phyloP scores from a whole-genome alignment of 2,113 vertebrate species.

The Amblyornis subalaris region DNA sequence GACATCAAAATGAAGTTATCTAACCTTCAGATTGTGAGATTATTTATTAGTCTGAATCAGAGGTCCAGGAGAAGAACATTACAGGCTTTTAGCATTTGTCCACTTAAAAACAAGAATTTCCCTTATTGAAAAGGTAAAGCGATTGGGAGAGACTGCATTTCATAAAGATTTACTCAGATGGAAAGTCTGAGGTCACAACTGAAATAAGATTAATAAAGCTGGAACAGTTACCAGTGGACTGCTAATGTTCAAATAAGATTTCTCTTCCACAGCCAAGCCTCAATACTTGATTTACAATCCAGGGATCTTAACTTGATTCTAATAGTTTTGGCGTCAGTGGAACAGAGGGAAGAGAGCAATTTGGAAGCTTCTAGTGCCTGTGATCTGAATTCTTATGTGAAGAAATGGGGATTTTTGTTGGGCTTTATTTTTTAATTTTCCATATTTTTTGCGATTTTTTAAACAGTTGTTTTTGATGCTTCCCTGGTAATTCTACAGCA shows the following conservation, averaged over 20 bases:
- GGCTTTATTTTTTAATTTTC: background rate
- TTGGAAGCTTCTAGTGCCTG: slow-evolving; percentile 37
- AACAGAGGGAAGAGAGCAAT: slow-evolving; percentile 31
- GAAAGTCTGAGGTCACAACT: slow-evolving; percentile 66
- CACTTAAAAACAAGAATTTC: background rate
- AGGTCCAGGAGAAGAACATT: background rate
- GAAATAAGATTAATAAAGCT: slow-evolving; percentile 66
- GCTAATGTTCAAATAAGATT: slow-evolving; percentile 38
- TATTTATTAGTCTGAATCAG: background rate
- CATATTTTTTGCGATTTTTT: background rate
- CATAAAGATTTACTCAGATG: slow-evolving; percentile 56
- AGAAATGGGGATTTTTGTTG: background rate
- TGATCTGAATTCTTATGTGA: slow-evolving; percentile 20
- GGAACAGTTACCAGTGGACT: slow-evolving; percentile 28
- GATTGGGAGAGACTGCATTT: slow-evolving; percentile 26
- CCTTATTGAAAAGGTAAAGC: slow-evolving; percentile 23
- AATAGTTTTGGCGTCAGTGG: slow-evolving; percentile 30
- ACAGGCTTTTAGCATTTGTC: slow-evolving; percentile 1
- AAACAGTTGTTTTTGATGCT: background rate
- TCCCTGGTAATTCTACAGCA: background rate
- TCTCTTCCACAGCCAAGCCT: slow-evolving; percentile 16
- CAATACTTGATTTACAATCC: slow-evolving; percentile 36
- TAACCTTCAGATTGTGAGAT: background rate
- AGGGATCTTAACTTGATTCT: slow-evolving; percentile 46
- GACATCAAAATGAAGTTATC: background rate